Conservation (phyloP, 2,797 vertebrate genomes). For the Artibeus lituratus region DNA sequence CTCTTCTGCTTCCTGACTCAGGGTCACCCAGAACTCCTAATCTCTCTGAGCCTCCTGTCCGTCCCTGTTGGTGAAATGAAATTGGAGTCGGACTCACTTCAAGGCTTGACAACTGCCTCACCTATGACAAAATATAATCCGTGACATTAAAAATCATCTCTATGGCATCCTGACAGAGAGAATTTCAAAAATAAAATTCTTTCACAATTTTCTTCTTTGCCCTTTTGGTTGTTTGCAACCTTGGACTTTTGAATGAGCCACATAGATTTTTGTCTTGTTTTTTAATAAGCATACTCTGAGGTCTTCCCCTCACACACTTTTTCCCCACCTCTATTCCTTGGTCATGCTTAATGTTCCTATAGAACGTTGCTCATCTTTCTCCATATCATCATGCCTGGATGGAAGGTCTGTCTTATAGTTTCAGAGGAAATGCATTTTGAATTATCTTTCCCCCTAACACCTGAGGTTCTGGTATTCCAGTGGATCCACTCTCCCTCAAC, state of each 20-base stretch:
- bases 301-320: background rate
- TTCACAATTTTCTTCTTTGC: background rate
- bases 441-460: background rate
- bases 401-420: background rate
- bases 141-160: background rate
- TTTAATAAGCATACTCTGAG: background rate
- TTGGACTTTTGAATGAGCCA: background rate
- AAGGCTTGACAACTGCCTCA: background rate
- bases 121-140: background rate
- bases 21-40: background rate
- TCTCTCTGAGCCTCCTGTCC: background rate
- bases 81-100: background rate
- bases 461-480: background rate
- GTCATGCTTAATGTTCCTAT: background rate
- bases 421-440: background rate
- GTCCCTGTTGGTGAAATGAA: background rate
- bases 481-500: rapidly evolving
- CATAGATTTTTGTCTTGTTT: background rate
- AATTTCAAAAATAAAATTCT: conserved; percentile 11
- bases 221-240: background rate
- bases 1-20: background rate
- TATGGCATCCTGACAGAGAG: background rate
- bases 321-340: background rate
- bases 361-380: background rate
- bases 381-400: background rate